Conservation (phyloP, 2,888 invertebrate species). For the Tinea trinotella region DNA sequence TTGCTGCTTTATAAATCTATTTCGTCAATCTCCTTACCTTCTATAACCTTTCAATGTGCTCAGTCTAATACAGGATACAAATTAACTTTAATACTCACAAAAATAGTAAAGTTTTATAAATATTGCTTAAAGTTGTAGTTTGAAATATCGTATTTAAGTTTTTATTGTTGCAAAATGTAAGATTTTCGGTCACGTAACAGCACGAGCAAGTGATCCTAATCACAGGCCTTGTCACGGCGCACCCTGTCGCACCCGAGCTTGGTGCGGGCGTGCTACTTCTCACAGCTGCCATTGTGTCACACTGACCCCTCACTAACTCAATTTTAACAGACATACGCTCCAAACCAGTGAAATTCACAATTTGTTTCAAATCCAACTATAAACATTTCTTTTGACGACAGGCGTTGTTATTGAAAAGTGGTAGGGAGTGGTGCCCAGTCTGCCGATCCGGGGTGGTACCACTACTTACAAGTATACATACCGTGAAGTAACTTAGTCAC, state of each 20-base stretch:
- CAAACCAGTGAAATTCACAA: neutral
- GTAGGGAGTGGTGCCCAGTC: too few relatives aligned
- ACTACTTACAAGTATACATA: too few relatives aligned
- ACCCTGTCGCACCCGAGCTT: neutral
- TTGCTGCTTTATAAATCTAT: too few relatives aligned
- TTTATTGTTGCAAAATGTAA: conserved; percentile 5
- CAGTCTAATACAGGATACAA: too few relatives aligned
- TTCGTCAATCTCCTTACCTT: too few relatives aligned
- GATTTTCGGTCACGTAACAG: conserved; percentile 15
- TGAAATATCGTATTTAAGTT: neutral
- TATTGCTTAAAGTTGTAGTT: neutral
- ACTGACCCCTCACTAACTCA: conserved; percentile 15
- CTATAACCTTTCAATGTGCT: too few relatives aligned
- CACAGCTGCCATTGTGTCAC: conserved; percentile 9
- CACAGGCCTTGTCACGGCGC: conserved; percentile 28
- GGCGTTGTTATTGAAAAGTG: too few relatives aligned
- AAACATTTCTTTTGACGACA: too few relatives aligned
- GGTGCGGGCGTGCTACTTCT: conserved; percentile 1
- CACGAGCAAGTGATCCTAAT: conserved; percentile 35
- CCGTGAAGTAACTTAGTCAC: too few relatives aligned
- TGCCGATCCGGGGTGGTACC: too few relatives aligned
- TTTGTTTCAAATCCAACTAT: neutral
- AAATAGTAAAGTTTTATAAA: too few relatives aligned
- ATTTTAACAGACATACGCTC: conserved; percentile 8
- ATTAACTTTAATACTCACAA: too few relatives aligned